phyloP scores from a whole-genome alignment of 2,888 invertebrate genomes.

The Thymelicus sylvestris region DNA sequence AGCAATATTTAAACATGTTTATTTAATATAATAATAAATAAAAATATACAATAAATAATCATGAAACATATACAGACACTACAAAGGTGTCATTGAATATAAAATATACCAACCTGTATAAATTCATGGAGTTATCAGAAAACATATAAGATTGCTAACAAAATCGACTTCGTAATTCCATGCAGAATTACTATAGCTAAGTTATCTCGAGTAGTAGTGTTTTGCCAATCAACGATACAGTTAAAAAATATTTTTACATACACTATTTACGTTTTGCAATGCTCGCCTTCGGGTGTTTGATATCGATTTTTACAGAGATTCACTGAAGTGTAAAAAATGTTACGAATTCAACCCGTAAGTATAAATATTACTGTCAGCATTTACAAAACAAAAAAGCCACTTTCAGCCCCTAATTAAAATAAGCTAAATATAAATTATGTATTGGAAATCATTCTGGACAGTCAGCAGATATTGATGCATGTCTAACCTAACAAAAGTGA shows the following conservation, averaged over 20 bases:
- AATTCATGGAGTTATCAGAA: not conserved
- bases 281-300: conserved; percentile 27
- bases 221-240: conserved; percentile 12
- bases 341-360: conserved; percentile 40
- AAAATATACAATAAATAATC: conserved; percentile 16
- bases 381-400: conserved; percentile 69
- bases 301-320: conserved; percentile 46
- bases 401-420: conserved; percentile 74
- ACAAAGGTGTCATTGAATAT: not conserved
- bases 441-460: conserved; percentile 66
- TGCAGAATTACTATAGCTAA: conserved; percentile 16
- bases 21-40: conserved; percentile 20
- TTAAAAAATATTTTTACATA: conserved; percentile 4
- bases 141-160: not conserved
- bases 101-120: not conserved
- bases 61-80: not conserved
- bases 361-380: conserved; percentile 47
- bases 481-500: conserved; percentile 75
- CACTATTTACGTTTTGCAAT: conserved; percentile 33
- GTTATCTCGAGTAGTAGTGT: not conserved
- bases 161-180: conserved; percentile 1
- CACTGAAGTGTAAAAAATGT: conserved; percentile 42
- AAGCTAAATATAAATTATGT: conserved; percentile 69
- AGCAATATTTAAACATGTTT: conserved; percentile 38
- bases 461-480: conserved; percentile 75